A percentile compares a stretch with the other conserved stretches of the same genome.
phyloP scores from a whole-genome alignment of 1,140 invertebrate species.

The Hycleus cichorii region DNA sequence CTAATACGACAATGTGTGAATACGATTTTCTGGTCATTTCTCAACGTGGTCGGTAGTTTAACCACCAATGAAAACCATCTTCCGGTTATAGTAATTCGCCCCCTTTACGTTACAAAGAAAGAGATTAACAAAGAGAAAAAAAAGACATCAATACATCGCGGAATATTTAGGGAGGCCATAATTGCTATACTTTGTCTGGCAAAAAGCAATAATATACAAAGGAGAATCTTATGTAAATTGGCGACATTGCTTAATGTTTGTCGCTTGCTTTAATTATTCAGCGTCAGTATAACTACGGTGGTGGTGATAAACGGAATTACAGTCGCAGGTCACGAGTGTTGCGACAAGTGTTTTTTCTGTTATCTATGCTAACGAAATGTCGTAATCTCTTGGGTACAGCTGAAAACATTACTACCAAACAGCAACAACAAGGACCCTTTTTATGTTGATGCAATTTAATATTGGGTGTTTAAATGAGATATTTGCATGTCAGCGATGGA shows the following conservation, averaged over 20 bases:
- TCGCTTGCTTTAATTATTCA: slow-evolving; percentile 32
- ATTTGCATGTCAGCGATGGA: slow-evolving; percentile 22
- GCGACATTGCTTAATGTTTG: slow-evolving; percentile 27
- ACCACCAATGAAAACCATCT: background rate
- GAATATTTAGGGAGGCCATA: background rate
- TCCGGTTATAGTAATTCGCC: background rate
- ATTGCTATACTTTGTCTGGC: too few relatives aligned
- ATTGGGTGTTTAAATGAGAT: slow-evolving; percentile 10
- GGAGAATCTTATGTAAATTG: slow-evolving; percentile 28
- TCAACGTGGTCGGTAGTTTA: slow-evolving; percentile 26
- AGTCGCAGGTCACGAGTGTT: slow-evolving; percentile 33
- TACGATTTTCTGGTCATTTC: slow-evolving; percentile 38
- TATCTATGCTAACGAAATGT: slow-evolving; percentile 35
- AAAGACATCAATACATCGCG: background rate
- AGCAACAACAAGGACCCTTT: slow-evolving; percentile 20
- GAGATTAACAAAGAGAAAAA: background rate
- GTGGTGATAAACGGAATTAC: slow-evolving; percentile 32
- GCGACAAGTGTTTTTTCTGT: slow-evolving; percentile 37
- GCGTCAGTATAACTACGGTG: slow-evolving; percentile 13
- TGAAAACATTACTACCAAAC: slow-evolving; percentile 20
- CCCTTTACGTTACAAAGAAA: background rate
- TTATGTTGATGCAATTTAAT: slow-evolving; percentile 18
- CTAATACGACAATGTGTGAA: slow-evolving; percentile 42
- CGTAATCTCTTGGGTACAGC: slow-evolving; percentile 31
- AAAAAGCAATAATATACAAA: slow-evolving; percentile 16